Base-by-base conservation (phyloP, 2,797 vertebrate genomes). In the Falco columbarius region DNA sequence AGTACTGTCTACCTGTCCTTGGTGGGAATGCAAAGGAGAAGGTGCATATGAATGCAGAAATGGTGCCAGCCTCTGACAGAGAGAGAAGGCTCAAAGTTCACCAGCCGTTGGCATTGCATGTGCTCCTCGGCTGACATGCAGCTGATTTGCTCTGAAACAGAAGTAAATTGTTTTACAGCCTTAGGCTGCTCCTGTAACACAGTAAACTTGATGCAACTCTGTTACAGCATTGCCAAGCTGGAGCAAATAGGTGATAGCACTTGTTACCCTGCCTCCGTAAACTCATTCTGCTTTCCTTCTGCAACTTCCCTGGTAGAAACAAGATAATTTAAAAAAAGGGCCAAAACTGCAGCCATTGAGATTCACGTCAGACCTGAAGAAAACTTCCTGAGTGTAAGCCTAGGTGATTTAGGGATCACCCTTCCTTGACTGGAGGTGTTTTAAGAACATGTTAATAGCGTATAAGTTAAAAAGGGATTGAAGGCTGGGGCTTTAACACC, bases 401-500 rank as follows among this genome's bases (percentile, higher is more conserved):
- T 47, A 34, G 23, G 34, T 58, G 42, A 68, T 90, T 90, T 84
- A 96, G 42, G 81, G 17, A 75, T 81, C 54, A 14, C 42, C 29
- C 47, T 88, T 81, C 54, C 62, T 89, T 89, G 51, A 63, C 76
- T 79, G 21, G 21, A 54, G 75, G 75, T 67, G 40, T 86, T 93
- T 95, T 89, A 95, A 91, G 62, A 96, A 72, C 44, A 26, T 76
- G 36, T 73, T 95, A 97, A 75, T 58, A 93, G 32, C 66, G 40
- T 34, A 54, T 75, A 84, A 81, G 86, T 93, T 95, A 81, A 83
- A 93, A 90, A 86, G 29, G 46, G 63, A 90, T 77, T 94, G 83
- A 68, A 93, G n/a, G 47, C 58, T 73, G 22, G 12, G 51, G 42
- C 46, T 92, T 86, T 93, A 93, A 86, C 32, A 81, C 52, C 49